A percentile compares a stretch with the other conserved stretches of the same genome.
These are phyloP conservation scores for Rhea americana DNA, from an alignment of 2,113 vertebrate species.

Conservation along the genomic window DNA sequence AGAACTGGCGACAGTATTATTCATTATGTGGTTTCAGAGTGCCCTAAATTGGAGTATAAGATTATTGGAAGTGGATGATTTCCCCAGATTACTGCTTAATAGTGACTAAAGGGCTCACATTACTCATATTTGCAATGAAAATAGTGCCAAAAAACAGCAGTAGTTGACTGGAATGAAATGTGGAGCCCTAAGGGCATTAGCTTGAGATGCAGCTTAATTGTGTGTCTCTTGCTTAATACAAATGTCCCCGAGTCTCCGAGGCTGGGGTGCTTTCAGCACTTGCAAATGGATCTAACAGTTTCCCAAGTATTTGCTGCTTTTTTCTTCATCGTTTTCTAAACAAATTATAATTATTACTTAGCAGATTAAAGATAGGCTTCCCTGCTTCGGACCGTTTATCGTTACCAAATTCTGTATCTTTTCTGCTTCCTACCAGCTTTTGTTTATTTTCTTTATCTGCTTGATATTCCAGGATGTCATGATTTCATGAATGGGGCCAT, in stretches of 20 bases:
- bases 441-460: background rate
- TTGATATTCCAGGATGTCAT: fast-evolving
- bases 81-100: conserved; percentile 80
- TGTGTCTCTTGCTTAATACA: conserved; percentile 64
- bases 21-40: conserved; percentile 78
- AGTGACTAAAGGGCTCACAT: conserved; percentile 76
- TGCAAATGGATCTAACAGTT: conserved; percentile 26
- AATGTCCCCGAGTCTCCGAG: conserved; percentile 53
- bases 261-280: conserved; percentile 28
- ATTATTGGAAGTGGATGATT: conserved; percentile 81
- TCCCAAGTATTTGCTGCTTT: conserved; percentile 23
- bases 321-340: background rate
- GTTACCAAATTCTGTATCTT: background rate
- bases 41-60: conserved; percentile 78
- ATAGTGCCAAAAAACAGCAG: conserved; percentile 74
- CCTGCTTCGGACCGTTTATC: background rate
- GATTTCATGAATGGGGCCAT: background rate
- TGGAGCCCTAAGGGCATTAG: conserved; percentile 68
- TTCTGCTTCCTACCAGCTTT: background rate
- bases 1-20: conserved; percentile 73
- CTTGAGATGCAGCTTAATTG: conserved; percentile 72
- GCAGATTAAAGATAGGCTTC: background rate
- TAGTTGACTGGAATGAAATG: conserved; percentile 73
- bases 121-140: conserved; percentile 78
- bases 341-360: conserved; percentile 1